Evolutionary conservation across 1,140 invertebrate species (phyloP).

Genomic region (Aphelenchoides avenae): DNA sequence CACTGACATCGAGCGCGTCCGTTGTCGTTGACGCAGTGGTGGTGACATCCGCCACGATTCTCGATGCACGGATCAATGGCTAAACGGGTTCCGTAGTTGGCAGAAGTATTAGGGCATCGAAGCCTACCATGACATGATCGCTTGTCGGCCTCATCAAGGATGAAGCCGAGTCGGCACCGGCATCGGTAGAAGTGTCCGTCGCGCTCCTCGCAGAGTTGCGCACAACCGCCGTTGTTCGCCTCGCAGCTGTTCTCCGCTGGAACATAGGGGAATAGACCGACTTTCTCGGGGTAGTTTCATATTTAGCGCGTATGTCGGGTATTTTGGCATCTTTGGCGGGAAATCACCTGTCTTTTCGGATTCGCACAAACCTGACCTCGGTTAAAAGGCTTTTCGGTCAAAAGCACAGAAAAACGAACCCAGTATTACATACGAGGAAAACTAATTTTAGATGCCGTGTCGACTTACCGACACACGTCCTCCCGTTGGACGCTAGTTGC

Average conservation of each 20-base stretch:
- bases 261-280: too few relatives aligned
- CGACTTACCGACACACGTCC: conserved; percentile 28
- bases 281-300: too few relatives aligned
- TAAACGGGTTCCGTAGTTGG: conserved; percentile 1
- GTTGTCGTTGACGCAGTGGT: conserved; percentile 58
- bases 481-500: conserved; percentile 35
- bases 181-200: conserved; percentile 60
- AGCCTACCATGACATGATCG: conserved; percentile 3
- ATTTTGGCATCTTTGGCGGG: too few relatives aligned
- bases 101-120: neutral
- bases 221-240: conserved; percentile 41
- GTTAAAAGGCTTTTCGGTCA: conserved; percentile 17
- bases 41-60: conserved; percentile 20
- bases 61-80: conserved; percentile 31
- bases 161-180: conserved; percentile 13
- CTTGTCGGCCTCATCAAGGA: conserved; percentile 15
- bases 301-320: too few relatives aligned
- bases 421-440: too few relatives aligned
- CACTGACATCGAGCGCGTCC: conserved; percentile 64
- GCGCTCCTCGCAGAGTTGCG: conserved; percentile 46
- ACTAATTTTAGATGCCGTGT: too few relatives aligned
- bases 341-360: too few relatives aligned
- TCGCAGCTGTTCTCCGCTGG: conserved; percentile 41
- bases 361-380: too few relatives aligned
- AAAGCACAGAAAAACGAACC: neutral